Evolutionary conservation across 2,888 invertebrate genomes (phyloP).

Genomic region (Drosophila cognata): DNA sequence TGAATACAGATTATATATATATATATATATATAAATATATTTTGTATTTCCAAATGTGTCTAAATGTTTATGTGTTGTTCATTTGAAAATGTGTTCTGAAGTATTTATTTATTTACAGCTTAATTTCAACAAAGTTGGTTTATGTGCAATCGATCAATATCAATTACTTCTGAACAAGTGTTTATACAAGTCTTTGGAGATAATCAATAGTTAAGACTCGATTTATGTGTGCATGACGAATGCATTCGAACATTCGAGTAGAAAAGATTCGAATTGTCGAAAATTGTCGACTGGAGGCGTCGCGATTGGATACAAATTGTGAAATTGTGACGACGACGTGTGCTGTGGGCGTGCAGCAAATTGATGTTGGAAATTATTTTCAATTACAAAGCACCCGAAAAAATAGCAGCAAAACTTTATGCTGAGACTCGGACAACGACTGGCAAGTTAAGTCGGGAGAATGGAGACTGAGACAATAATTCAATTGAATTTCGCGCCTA

Average conservation of each 20-base stretch:
- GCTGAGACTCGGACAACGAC: slow-evolving; percentile 1
- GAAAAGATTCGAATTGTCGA: background rate
- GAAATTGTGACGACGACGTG: slow-evolving; percentile 22
- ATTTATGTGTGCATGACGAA: slow-evolving; percentile 14
- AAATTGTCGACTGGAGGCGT: slow-evolving; percentile 19
- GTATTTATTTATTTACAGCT: background rate
- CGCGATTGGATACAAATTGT: slow-evolving; percentile 7
- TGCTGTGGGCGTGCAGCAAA: slow-evolving; percentile 37
- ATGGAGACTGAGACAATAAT: slow-evolving; percentile 44
- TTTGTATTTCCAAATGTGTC: background rate
- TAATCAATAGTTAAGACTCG: slow-evolving; percentile 17
- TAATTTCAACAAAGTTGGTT: background rate
- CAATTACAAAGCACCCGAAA: slow-evolving; percentile 40
- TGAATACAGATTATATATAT: background rate
- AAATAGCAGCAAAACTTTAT: slow-evolving; percentile 9
- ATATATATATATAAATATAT: background rate
- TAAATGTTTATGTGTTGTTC: background rate
- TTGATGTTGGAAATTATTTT: slow-evolving; percentile 47
- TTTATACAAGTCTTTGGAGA: background rate
- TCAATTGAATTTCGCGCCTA: slow-evolving; percentile 73
- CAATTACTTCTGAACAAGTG: slow-evolving; percentile 25
- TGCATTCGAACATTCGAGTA: slow-evolving; percentile 13
- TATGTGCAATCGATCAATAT: slow-evolving; percentile 12
- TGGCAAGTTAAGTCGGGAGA: slow-evolving; percentile 1
- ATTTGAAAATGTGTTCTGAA: background rate